Evolutionary conservation across 2,113 vertebrate genomes (phyloP), one percentile per base, ranked within the genome.

Genomic region (Phrynosoma blainvillii): DNA sequence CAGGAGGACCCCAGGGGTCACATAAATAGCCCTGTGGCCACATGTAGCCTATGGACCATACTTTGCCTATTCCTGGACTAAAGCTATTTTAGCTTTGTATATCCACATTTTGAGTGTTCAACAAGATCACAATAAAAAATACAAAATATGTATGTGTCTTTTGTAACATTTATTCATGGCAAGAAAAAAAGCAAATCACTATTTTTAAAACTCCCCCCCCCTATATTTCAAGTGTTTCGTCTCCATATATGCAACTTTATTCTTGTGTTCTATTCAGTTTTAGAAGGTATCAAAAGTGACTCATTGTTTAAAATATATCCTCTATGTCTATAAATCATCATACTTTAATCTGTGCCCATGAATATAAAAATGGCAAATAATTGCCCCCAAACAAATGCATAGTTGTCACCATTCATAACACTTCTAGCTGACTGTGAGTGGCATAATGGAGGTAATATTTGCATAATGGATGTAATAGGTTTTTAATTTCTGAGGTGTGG

Each of bases 401-500:
- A 68, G 80, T 16, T 75, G 13, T 71, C 85, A 9, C 80, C 88
- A 14, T 89, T 62, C 89, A 85, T 90, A 6, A 16, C 71, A 47
- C 9, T 54, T 79, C 0, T 0, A 21, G 52, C 77, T 84, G 14
- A 42, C 68, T 87, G 92, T 79, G 3, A 79, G 86, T 1, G 13
- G 83, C 13, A 54, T 73, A 79, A 56, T 79, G 27, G 77, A 89
- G 74, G 1, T 87, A 73, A 79, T 79, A 56, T 18, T 81, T 94
- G 85, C 66, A 1, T 52, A 79, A 59, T 93, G 27, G 47, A 85
- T 47, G 27, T 68, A 21, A 76, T 30, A 56, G 66, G 16, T 86
- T 78, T 85, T 94, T 92, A 91, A 91, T 82, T 82, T 90, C 87
- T 87, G 84, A 92, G 77, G 79, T 83, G 87, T 91, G 92, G 87